phyloP scores from a whole-genome alignment of 2,888 invertebrate genomes.

The Phorcus lineatus region DNA sequence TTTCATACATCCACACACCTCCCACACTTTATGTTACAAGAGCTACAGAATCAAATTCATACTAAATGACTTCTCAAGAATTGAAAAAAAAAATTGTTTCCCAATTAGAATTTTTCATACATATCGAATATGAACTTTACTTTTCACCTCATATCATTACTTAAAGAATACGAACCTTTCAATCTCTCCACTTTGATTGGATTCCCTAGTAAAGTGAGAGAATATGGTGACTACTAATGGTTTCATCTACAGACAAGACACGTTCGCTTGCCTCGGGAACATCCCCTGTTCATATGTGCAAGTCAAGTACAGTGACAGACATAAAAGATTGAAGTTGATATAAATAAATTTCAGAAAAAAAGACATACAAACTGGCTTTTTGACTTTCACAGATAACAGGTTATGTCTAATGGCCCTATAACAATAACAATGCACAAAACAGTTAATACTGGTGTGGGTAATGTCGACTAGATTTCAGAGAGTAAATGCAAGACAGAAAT shows the following conservation, averaged over 20 bases:
- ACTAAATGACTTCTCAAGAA: background rate
- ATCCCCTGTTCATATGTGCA: background rate
- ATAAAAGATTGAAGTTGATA: background rate
- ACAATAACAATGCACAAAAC: conserved; percentile 16
- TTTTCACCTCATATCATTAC: too few species aligned
- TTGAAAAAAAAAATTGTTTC: too few species aligned
- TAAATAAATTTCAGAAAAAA: background rate
- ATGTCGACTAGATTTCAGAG: conserved; percentile 14
- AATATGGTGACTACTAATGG: background rate
- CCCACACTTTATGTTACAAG: background rate
- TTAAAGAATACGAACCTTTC: too few species aligned
- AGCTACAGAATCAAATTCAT: background rate
- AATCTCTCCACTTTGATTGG: too few species aligned
- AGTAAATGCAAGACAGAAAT: background rate
- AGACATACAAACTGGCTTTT: background rate
- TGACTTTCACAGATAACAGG: conserved; percentile 9
- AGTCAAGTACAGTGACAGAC: background rate
- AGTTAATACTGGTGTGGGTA: background rate
- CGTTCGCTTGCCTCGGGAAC: background rate
- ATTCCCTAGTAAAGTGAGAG: too few species aligned
- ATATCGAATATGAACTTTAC: too few species aligned
- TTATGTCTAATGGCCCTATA: conserved; percentile 13
- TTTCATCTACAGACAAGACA: background rate
- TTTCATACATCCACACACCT: conserved; percentile 12
- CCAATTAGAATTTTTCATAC: too few species aligned